Conservation (phyloP, 2,888 invertebrate species). For the Pollenia amentaria region DNA sequence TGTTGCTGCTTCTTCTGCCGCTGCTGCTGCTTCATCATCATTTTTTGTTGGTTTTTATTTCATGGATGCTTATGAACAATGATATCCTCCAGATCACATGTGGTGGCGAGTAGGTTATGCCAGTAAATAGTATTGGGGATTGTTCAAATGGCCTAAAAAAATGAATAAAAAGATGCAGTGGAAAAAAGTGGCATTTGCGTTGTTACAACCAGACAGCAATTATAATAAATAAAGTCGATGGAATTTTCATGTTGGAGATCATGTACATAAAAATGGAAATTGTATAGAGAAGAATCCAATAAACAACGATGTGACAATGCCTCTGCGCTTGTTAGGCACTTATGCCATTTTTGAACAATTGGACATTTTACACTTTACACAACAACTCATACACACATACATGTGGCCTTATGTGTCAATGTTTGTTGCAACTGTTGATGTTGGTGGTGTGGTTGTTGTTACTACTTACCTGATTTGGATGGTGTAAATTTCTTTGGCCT, state of each 20-base stretch:
- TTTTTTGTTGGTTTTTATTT: conserved; percentile 1
- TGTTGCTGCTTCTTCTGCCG: neutral
- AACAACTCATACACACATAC: conserved; percentile 22
- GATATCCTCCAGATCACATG: conserved; percentile 73
- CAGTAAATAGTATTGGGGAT: conserved; percentile 31
- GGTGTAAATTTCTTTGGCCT: conserved; percentile 74
- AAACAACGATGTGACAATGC: conserved; percentile 75
- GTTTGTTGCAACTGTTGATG: conserved; percentile 1
- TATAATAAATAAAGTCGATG: conserved; percentile 76
- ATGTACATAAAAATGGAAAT: conserved; percentile 74
- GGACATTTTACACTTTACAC: conserved; percentile 76
- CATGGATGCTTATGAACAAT: conserved; percentile 66
- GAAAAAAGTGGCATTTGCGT: conserved; percentile 66
- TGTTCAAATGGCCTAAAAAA: conserved; percentile 53
- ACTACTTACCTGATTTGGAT: conserved; percentile 53
- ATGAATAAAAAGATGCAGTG: neutral
- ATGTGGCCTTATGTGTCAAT: neutral
- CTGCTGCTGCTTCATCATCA: neutral
- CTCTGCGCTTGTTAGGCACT: conserved; percentile 79
- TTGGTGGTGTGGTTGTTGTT: conserved; percentile 5
- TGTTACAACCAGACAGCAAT: conserved; percentile 74
- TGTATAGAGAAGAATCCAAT: conserved; percentile 73
- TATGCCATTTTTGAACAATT: conserved; percentile 80
- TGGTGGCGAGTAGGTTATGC: conserved; percentile 62
- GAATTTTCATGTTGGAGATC: conserved; percentile 75